Conservation (phyloP, 2,113 vertebrate species). For the Fregata magnificens region DNA sequence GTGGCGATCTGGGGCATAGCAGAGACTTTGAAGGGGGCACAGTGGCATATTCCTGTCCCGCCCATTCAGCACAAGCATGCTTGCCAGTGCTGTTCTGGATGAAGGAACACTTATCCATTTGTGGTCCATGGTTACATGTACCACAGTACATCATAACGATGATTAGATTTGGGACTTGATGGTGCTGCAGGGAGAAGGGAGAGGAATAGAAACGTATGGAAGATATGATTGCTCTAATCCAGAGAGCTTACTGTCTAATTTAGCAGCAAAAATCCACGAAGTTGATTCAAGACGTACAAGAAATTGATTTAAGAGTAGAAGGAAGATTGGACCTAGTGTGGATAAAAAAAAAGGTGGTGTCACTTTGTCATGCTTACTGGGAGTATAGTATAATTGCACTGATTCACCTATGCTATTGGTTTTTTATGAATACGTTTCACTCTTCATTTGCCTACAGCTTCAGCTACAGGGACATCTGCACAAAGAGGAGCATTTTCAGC, state of each 20-base stretch:
- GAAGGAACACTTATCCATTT: not conserved
- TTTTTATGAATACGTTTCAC: not conserved
- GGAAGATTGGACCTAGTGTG: not conserved
- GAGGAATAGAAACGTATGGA: not conserved
- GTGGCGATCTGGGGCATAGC: not conserved
- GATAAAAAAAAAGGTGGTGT: not conserved
- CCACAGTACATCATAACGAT: not conserved
- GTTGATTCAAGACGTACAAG: not conserved
- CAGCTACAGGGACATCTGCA: not conserved
- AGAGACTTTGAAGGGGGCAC: not conserved
- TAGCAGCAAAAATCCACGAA: conserved; percentile 25
- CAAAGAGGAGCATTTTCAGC: not conserved
- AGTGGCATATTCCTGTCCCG: not conserved
- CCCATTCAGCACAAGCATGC: not conserved
- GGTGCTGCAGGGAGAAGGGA: not conserved
- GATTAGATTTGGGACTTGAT: conserved; percentile 28
- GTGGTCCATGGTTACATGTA: not conserved
- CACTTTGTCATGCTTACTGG: not conserved
- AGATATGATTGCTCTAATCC: conserved; percentile 27
- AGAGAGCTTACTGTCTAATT: conserved; percentile 24
- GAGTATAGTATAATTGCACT: not conserved
- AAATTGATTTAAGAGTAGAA: not conserved
- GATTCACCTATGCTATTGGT: not conserved
- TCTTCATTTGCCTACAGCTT: not conserved
- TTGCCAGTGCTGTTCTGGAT: not conserved